These are phyloP conservation scores for Habrosyne pyritoides DNA, from an alignment of 2,888 invertebrate genomes.

Conservation along the genomic window DNA sequence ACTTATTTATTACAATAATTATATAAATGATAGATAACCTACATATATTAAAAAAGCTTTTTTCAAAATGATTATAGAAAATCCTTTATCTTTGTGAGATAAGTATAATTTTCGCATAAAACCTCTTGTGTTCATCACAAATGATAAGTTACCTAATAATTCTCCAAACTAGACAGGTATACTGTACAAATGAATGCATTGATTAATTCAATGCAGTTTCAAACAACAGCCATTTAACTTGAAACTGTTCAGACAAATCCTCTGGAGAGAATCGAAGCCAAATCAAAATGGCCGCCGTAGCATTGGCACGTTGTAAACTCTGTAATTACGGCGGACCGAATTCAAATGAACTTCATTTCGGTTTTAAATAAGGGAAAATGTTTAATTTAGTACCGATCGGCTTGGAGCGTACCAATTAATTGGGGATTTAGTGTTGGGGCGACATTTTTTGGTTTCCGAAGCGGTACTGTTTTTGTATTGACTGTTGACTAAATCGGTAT, in stretches of 20 bases:
- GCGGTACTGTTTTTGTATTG: constrained; percentile 33
- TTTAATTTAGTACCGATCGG: constrained; percentile 78
- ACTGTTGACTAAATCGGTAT: constrained; percentile 39
- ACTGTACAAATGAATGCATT: constrained; percentile 72
- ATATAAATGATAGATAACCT: too few relatives aligned
- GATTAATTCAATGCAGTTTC: constrained; percentile 68
- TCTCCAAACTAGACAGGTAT: constrained; percentile 42
- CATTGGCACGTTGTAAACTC: constrained; percentile 81
- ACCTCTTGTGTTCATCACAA: too few relatives aligned
- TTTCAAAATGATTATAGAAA: too few relatives aligned
- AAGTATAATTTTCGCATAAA: too few relatives aligned
- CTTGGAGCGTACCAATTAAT: constrained; percentile 73
- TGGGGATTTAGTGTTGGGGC: constrained; percentile 61
- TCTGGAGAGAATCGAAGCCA: constrained; percentile 44
- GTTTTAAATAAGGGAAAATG: constrained; percentile 82
- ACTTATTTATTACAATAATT: too few relatives aligned
- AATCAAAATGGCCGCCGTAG: constrained; percentile 60
- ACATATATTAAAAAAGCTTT: too few relatives aligned
- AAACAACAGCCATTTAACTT: constrained; percentile 69
- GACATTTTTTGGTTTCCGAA: constrained; percentile 31
- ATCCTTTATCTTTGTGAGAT: too few relatives aligned
- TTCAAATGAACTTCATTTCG: constrained; percentile 81
- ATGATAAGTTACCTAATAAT: not conserved
- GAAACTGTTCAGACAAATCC: constrained; percentile 41
- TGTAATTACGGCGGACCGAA: constrained; percentile 78